A percentile compares a stretch with the other conserved stretches of the same genome.
phyloP scores from a whole-genome alignment of 1,140 invertebrate species.

The Hycleus cichorii region DNA sequence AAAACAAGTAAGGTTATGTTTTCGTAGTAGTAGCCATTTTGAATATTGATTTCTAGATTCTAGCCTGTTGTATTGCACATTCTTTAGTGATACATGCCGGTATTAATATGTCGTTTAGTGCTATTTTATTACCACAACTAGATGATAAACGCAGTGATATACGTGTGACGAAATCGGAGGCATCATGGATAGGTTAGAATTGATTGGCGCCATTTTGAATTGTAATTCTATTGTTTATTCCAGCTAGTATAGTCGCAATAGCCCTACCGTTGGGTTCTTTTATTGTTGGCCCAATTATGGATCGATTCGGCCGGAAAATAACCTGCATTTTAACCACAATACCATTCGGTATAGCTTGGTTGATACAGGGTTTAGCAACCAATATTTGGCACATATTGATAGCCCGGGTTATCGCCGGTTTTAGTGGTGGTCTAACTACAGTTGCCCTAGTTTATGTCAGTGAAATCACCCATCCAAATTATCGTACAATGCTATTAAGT shows the following conservation, averaged over 20 bases:
- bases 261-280: constrained; percentile 48
- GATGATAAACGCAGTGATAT: constrained; percentile 31
- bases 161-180: constrained; percentile 32
- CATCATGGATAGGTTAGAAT: constrained; percentile 47
- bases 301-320: constrained; percentile 54
- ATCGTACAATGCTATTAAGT: constrained; percentile 47
- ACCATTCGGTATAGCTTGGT: constrained; percentile 53
- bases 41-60: constrained; percentile 34
- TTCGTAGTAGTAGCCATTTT: not conserved
- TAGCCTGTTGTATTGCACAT: constrained; percentile 42
- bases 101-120: constrained; percentile 49
- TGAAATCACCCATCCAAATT: constrained; percentile 48
- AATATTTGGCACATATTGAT: constrained; percentile 43
- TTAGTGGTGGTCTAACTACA: constrained; percentile 46
- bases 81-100: constrained; percentile 47
- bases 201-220: constrained; percentile 1
- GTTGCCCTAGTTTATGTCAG: constrained; percentile 49
- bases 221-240: constrained; percentile 20
- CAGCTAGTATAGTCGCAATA: constrained; percentile 51
- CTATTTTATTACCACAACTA: constrained; percentile 45
- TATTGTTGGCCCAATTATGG: constrained; percentile 52
- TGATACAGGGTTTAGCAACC: constrained; percentile 42
- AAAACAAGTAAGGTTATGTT: constrained; percentile 14
- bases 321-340: constrained; percentile 48
- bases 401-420: constrained; percentile 46